These are phyloP conservation scores for Cerastoderma edule DNA, from an alignment of 2,888 invertebrate genomes.

Conservation along the genomic window DNA sequence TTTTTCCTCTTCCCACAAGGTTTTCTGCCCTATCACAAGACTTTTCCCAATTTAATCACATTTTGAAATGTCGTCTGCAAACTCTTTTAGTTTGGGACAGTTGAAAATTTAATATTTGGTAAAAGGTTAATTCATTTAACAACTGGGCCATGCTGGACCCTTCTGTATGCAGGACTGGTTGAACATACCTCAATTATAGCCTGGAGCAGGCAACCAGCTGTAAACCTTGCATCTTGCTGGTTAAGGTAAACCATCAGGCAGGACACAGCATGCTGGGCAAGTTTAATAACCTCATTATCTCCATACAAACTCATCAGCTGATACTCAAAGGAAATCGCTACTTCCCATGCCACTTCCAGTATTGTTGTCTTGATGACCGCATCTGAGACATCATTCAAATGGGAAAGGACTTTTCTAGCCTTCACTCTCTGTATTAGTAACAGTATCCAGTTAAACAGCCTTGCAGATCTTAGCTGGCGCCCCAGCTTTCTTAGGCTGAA, in stretches of 20 bases:
- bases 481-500: constrained; percentile 45
- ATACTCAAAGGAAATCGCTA: constrained; percentile 63
- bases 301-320: constrained; percentile 59
- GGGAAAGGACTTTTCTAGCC: constrained; percentile 53
- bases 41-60: no score
- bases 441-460: constrained; percentile 49
- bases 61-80: no score
- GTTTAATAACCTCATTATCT: constrained; percentile 47
- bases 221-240: constrained; percentile 47
- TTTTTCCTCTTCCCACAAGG: no score
- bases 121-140: no score
- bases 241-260: constrained; percentile 61
- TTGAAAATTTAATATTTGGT: no score
- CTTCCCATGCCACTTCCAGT: constrained; percentile 47
- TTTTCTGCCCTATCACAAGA: no score
- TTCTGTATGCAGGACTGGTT: no score
- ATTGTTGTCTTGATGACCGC: constrained; percentile 48
- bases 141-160: no score
- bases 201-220: constrained; percentile 47
- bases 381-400: constrained; percentile 54
- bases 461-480: constrained; percentile 29
- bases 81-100: no score
- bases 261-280: constrained; percentile 59
- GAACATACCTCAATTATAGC: constrained; percentile 60
- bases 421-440: constrained; percentile 56